Evolutionary conservation across 2,888 invertebrate species (phyloP), one percentile per base, ranked within the genome.

Genomic region (Eueremaeus valkanovi): DNA sequence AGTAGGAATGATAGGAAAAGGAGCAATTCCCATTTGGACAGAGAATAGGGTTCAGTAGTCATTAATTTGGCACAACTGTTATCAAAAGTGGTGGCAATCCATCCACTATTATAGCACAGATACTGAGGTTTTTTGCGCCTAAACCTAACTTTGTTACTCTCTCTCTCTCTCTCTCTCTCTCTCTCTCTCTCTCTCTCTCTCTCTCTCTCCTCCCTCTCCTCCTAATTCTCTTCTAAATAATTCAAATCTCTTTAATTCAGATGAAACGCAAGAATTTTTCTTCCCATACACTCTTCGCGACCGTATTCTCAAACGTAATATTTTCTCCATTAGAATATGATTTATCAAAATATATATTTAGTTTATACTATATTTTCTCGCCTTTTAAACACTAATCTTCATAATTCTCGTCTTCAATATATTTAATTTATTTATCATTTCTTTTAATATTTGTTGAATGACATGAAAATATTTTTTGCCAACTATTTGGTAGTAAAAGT

Each of bases 11-110:
- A 49, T 18, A 49, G 49, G 49, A 49, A 49, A 49, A 21, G n/a
- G n/a, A n/a, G 5, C 24, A n/a, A 63, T 63, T 63, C 63, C 63
- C 63, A 33, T 63, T 63, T 63, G 63, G 63, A 33, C 16, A 31
- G 24, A 63, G 55, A 63, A 63, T 29, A 31, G 29, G 36, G 63
- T 63, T 63, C 33, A 63, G 21, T 27, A 29, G 63, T 63, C 63
- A 63, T 63, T 63, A 63, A 63, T 63, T 63, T 63, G 31, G 63
- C 63, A 63, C 31, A 63, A 63, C 63, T 63, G 33, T 63, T 63
- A 63, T 63, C 63, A 63, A 63, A 55, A 63, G 63, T 63, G 33
- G 63, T 63, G 13, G 63, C 63, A 33, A 63, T n/a, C 18, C 33
- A 63, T 63, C 27, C 63, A 63, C 29, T 33, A 63, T 63, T 63